Evolutionary conservation across 2,797 vertebrate species (phyloP), one percentile per base, ranked within the genome.

Genomic region (Sebastes iracundus): DNA sequence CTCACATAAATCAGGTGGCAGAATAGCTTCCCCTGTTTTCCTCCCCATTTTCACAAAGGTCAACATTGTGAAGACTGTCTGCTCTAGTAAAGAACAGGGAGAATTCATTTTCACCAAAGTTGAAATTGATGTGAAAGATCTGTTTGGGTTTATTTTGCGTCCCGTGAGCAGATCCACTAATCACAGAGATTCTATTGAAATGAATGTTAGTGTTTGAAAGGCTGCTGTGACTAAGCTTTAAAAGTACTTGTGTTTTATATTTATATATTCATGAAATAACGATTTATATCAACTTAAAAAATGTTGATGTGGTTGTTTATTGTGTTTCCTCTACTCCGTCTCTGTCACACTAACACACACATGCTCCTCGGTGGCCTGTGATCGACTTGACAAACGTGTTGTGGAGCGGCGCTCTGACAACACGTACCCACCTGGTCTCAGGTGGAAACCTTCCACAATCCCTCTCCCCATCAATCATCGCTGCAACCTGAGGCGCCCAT

Each of bases 371-470:
- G 83, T 59, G 77, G 75, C 62, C 70, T 75, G 72, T 89, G 85
- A 90, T 87, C 81, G 85, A 90, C 85, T 81, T 92, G 90, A 92
- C 87, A 88, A 87, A 92, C 92, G 81, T 88, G 86, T 78, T 82
- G 72, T 81, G 80, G 74, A 71, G 77, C 80, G 12, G 69, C 25
- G 25, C 82, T 74, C 75, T 82, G 88, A 86, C 87, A 90, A 60
- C 71, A 79, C 83, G 73, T 52, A 85, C 74, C 80, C 80, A 88
- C 78, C 83, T 64, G 77, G 86, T 84, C 77, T 87, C 77, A 56
- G 78, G 83, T 79, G 77, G 62, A 80, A 79, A 78, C 75, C 38
- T 18, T 55, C 70, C 61, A 16, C 75, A 23, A 53, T 59, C n/a
- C 32, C 22, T 30, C 75, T 60, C 8, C 32, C 38, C 78, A 93